A percentile compares a stretch with the other conserved stretches of the same genome.
Evolutionary conservation across 1,140 invertebrate genomes (phyloP).

Genomic region (Drosophila subobscura): DNA sequence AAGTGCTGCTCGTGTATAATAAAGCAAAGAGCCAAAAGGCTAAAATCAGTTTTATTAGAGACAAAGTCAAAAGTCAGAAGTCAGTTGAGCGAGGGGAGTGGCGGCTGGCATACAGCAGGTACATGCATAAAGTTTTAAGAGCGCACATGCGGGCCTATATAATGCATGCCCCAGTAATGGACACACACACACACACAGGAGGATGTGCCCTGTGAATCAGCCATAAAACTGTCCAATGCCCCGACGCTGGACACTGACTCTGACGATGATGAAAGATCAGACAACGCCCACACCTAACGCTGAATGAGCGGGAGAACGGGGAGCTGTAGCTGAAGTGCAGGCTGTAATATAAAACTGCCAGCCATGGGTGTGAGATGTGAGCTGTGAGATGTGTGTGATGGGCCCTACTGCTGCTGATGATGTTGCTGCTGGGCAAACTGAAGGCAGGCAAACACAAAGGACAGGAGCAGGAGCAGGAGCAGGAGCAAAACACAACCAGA

Average conservation of each 20-base stretch:
- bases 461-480: constrained; percentile 24
- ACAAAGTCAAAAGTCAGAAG: constrained; percentile 41
- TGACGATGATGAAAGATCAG: constrained; percentile 79
- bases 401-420: constrained; percentile 1
- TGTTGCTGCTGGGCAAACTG: constrained; percentile 23
- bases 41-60: constrained; percentile 61
- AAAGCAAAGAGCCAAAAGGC: constrained; percentile 38
- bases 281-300: constrained; percentile 63
- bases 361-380: constrained; percentile 37
- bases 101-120: constrained; percentile 22
- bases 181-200: constrained; percentile 17
- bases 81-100: constrained; percentile 6
- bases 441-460: constrained; percentile 50
- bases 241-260: constrained; percentile 48
- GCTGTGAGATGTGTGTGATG: background rate
- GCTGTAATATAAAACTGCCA: constrained; percentile 56
- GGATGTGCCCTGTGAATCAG: constrained; percentile 14
- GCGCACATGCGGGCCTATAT: constrained; percentile 55
- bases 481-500: constrained; percentile 13
- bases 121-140: constrained; percentile 59
- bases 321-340: constrained; percentile 34
- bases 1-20: constrained; percentile 61
- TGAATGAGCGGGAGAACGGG: constrained; percentile 22
- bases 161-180: constrained; percentile 41
- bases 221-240: constrained; percentile 68